Evolutionary conservation across 2,113 vertebrate species (phyloP), one percentile per base, ranked within the genome.

Genomic region (Engystomops pustulosus): DNA sequence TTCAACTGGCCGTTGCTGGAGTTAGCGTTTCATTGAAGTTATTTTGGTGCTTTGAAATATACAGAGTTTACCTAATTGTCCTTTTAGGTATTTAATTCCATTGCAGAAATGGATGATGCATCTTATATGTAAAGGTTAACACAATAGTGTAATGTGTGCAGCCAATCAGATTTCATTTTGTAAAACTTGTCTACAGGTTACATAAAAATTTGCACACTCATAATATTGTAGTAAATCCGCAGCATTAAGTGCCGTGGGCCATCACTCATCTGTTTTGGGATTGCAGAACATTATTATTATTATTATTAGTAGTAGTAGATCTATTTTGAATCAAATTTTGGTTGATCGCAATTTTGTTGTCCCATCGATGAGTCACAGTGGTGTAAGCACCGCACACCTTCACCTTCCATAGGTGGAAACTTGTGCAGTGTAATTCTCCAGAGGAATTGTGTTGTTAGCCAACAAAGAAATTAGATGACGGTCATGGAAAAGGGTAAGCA

Each of bases 21-120:
- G 34, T 53, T 89, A 86, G 87, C 44, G 25, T 62, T 86, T 34
- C 30, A 3, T 23, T 86, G 41, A 69, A 79, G 85, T 79, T 88
- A n/a, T 88, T 88, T 85, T 88, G 88, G 88, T 94, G 89, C 89
- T 93, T 89, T 88, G 85, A 89, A 88, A 9, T 0, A 86, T 79
- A 36, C 79, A 87, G 67, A 41, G 79, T 34, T 84, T 75, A 30
- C 27, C 71, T 12, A 30, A 68, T 36, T 17, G 68, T 15, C 0
- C 78, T 58, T 49, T 67, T 15, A 17, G 83, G 17, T 75, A 53
- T 8, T 30, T 32, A 17, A 49, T 36, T 12, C 17, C 41, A 76
- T 20, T 7, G 10, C 41, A 14, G 7, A 30, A 65, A 6, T 12
- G 14, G 27, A 17, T 32, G 1, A 71, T 4, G n/a, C 10, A 1